phyloP scores from a whole-genome alignment of 2,888 invertebrate genomes.

The Phortica okadai region DNA sequence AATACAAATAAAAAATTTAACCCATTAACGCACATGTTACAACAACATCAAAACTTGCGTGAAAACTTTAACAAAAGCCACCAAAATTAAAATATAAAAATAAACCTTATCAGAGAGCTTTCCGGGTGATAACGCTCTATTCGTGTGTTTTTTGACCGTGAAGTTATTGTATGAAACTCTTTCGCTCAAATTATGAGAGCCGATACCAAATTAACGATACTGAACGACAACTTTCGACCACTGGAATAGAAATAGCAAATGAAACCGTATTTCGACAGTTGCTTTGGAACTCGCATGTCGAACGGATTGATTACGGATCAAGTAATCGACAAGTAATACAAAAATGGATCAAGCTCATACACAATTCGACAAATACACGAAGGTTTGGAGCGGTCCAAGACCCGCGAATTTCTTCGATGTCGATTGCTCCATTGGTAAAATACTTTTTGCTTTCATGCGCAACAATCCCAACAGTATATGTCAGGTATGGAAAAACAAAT shows the following conservation, averaged over 20 bases:
- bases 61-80: too few species aligned
- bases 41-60: neutral
- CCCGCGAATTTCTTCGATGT: slow-evolving; percentile 67
- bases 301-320: slow-evolving; percentile 23
- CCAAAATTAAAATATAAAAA: neutral
- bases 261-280: slow-evolving; percentile 44
- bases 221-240: neutral
- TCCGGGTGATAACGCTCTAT: neutral
- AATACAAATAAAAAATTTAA: neutral
- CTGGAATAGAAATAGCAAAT: neutral
- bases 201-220: neutral
- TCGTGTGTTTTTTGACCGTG: slow-evolving; percentile 1
- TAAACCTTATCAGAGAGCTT: neutral
- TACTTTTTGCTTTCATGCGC: slow-evolving; percentile 70
- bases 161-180: neutral
- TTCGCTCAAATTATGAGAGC: neutral
- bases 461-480: slow-evolving; percentile 68
- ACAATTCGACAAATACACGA: slow-evolving; percentile 72
- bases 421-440: slow-evolving; percentile 72
- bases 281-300: slow-evolving; percentile 34
- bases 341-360: slow-evolving; percentile 64
- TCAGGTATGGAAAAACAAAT: slow-evolving; percentile 55
- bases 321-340: slow-evolving; percentile 51
- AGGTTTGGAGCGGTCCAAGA: slow-evolving; percentile 72
- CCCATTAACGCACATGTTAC: neutral